Conservation (phyloP, 2,888 invertebrate species). For the Bimastos eiseni region DNA sequence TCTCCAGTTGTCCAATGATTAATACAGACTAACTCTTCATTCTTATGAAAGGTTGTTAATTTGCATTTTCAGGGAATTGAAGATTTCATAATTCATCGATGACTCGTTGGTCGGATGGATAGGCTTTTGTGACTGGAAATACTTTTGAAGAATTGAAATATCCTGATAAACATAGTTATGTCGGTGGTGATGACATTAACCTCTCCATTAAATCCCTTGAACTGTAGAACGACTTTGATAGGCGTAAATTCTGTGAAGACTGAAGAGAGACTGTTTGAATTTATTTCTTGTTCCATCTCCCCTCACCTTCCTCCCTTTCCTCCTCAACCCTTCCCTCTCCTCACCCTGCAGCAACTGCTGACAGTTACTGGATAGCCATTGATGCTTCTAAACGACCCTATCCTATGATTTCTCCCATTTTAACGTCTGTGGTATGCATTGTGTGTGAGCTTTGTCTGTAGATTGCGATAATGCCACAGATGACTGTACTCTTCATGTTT, state of each 20-base stretch:
- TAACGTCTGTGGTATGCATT: too few relatives aligned
- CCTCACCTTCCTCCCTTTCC: neutral
- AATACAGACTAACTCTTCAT: neutral
- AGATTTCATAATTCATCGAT: neutral
- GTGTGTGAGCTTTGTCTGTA: too few relatives aligned
- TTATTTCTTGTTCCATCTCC: neutral
- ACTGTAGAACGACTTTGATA: neutral
- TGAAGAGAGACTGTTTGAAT: too few relatives aligned
- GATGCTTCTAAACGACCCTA: neutral
- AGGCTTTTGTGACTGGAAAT: neutral
- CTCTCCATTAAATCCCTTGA: too few relatives aligned
- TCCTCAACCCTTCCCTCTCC: neutral
- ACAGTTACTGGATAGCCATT: neutral
- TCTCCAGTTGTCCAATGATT: neutral
- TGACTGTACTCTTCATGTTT: too few relatives aligned
- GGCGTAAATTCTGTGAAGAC: neutral
- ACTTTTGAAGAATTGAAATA: neutral
- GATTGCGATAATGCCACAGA: too few relatives aligned
- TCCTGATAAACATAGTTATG: too few relatives aligned
- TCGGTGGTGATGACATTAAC: too few relatives aligned
- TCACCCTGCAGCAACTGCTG: neutral
- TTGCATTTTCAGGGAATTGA: neutral
- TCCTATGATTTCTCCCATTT: too few relatives aligned
- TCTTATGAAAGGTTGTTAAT: neutral
- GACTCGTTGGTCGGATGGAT: too few relatives aligned